phyloP scores from a whole-genome alignment of 2,797 vertebrate species.

The Sandelia bainsii region DNA sequence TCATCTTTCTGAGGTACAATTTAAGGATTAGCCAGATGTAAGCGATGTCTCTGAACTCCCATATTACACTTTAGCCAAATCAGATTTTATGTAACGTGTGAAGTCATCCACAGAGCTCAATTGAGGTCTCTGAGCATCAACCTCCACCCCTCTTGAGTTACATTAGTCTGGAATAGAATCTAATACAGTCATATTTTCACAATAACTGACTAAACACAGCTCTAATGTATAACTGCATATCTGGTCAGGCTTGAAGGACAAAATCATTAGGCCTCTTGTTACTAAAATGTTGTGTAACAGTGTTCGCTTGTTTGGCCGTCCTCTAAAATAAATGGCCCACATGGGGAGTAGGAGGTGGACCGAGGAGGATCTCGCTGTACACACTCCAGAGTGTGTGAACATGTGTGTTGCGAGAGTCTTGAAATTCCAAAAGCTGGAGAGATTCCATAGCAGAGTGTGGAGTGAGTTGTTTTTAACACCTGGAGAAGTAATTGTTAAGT shows the following conservation, averaged over 20 bases:
- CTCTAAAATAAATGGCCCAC: background rate
- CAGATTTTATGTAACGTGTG: constrained; percentile 28
- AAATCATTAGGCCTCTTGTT: background rate
- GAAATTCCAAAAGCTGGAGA: constrained; percentile 50
- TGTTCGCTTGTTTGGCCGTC: background rate
- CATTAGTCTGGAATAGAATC: background rate
- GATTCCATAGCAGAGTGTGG: constrained; percentile 50
- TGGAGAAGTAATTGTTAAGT: constrained; percentile 33
- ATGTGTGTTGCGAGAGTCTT: constrained; percentile 34
- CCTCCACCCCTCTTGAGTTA: constrained; percentile 8
- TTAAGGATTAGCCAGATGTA: background rate
- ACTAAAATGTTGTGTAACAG: background rate
- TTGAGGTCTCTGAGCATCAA: background rate
- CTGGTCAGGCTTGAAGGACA: background rate
- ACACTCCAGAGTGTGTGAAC: constrained; percentile 15
- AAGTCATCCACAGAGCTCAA: constrained; percentile 22
- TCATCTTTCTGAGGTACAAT: background rate
- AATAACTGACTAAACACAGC: background rate
- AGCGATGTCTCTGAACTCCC: constrained; percentile 15
- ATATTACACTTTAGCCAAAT: constrained; percentile 28
- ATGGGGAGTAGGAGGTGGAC: background rate
- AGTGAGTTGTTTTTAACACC: constrained; percentile 21
- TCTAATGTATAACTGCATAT: background rate
- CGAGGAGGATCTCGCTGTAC: background rate
- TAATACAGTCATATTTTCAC: constrained; percentile 3